Base-by-base conservation (phyloP, 2,888 invertebrate species). In the Cataglyphis cursor region DNA sequence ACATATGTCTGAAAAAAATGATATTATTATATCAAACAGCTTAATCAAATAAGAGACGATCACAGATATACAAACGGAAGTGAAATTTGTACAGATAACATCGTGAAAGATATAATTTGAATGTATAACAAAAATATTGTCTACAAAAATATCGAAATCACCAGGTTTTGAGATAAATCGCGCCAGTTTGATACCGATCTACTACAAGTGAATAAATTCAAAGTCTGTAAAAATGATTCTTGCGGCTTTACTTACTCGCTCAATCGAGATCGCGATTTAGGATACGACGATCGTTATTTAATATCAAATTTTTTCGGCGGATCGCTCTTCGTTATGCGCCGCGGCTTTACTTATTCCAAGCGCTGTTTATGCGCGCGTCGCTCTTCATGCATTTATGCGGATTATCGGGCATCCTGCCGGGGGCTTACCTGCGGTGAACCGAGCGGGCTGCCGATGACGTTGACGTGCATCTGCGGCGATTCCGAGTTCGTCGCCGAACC, bases 401-500 rank as follows among this genome's bases (percentile, higher is more conserved):
- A 72, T 72, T 64, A 31, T 38, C 31, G 31, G 31, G 3, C 41
- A 44, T 48, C 21, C 38, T 64, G 31, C 41, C 24, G 24, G 12
- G 4, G 54, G 64, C 72, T 62, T 89, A 92, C 92, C 90, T 86
- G 88, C 10, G 89, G 86, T 6, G 92, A 90, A 38, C 86, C 89
- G n/a, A 87, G 54, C 12, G 92, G 90, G 59, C 92, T 93, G 44
- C 84, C 86, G 3, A 81, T 21, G 4, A 87, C 70, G 51, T 91
- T 91, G 5, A 62, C 9, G n/a, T 74, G 83, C 44, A 78, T 80
- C 28, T 75, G 64, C 1, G 90, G 85, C 24, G 87, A 91, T 41
- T 89, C 87, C 8, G 87, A 59, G 65, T 83, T 83, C 3, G 82
- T 73, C 0, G 81, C 82, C 4, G 90, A 90, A 4, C 87, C 85